These are phyloP conservation scores for Lithophane socia DNA, from an alignment of 2,888 invertebrate genomes.

Conservation along the genomic window DNA sequence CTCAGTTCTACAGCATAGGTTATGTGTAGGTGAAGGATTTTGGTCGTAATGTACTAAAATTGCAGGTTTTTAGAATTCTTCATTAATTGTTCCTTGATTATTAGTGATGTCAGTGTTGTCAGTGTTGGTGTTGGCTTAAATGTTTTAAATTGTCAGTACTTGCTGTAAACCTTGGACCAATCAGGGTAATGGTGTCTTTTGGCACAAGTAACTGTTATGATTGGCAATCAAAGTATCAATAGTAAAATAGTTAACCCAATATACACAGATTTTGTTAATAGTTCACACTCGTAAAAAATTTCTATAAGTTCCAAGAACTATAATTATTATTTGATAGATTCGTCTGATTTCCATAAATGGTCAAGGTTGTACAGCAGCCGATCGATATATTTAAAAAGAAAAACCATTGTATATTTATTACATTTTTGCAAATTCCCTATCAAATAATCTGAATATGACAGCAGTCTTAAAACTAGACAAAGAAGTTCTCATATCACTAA, in stretches of 20 bases:
- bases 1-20: slow-evolving; percentile 18
- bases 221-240: slow-evolving; percentile 1
- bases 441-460: neutral
- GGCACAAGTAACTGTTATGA: slow-evolving; percentile 9
- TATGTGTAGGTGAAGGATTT: slow-evolving; percentile 43
- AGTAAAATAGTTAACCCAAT: slow-evolving; percentile 9
- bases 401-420: neutral
- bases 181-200: slow-evolving; percentile 27
- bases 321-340: slow-evolving; percentile 1
- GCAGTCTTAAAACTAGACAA: neutral
- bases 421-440: neutral
- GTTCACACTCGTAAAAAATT: slow-evolving; percentile 12
- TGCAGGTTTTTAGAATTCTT: slow-evolving; percentile 14
- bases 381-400: neutral
- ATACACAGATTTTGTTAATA: slow-evolving; percentile 15
- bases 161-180: slow-evolving; percentile 51
- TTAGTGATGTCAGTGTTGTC: slow-evolving; percentile 11
- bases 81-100: slow-evolving; percentile 18
- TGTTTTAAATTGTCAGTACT: neutral
- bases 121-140: neutral
- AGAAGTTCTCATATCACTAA: neutral
- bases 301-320: neutral
- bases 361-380: neutral
- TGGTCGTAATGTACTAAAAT: slow-evolving; percentile 20
- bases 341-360: neutral